Percentiles rank a stretch among this genome's conserved stretches.
These are phyloP conservation scores for Caracal caracal DNA, from an alignment of 2,113 vertebrate genomes.

Conservation along the genomic window DNA sequence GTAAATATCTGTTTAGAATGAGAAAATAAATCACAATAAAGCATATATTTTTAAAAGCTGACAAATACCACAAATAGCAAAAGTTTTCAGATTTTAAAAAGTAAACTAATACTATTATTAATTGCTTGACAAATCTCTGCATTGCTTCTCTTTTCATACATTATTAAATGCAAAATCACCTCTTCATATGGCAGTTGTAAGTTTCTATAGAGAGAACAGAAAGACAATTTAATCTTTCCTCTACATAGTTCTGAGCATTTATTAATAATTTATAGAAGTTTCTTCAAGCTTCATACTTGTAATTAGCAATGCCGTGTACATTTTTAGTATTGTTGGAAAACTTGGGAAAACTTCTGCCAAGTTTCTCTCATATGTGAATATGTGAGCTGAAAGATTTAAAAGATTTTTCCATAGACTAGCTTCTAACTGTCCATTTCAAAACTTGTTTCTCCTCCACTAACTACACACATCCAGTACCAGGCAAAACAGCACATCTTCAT, in stretches of 20 bases:
- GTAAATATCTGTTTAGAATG: conserved; percentile 23
- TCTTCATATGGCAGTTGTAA: not conserved
- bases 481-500: not conserved
- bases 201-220: not conserved
- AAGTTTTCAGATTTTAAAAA: not conserved
- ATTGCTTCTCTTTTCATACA: not conserved
- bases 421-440: not conserved
- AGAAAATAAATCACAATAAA: conserved; percentile 44
- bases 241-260: conserved; percentile 15
- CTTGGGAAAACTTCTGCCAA: not conserved
- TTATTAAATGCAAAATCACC: conserved; percentile 46
- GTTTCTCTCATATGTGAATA: not conserved
- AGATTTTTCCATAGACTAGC: not conserved
- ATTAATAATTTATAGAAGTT: conserved; percentile 43
- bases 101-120: conserved; percentile 33
- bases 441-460: not conserved
- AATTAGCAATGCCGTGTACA: not conserved
- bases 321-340: conserved; percentile 16
- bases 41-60: conserved; percentile 5
- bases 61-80: not conserved
- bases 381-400: not conserved
- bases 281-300: conserved; percentile 15
- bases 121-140: not conserved
- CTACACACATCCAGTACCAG: not conserved
- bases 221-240: conserved; percentile 31